Base-by-base conservation (phyloP, 2,888 invertebrate genomes). In the Cataglyphis altisquamis region DNA sequence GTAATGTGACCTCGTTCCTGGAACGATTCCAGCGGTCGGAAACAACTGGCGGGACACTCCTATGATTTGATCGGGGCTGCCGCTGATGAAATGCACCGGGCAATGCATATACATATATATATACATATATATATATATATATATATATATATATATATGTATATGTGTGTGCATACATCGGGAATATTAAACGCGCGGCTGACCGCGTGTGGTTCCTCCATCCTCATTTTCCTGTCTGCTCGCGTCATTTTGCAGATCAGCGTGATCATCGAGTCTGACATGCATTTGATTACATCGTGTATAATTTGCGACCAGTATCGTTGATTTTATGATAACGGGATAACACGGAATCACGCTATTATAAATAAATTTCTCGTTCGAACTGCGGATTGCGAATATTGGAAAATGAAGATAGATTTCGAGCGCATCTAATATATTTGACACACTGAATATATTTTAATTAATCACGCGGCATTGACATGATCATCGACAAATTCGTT, bases 101-200 rank as follows among this genome's bases (percentile, higher is more conserved):
- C 88, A 86, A 84, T 82, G 86, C 86, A 82, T 86, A 88, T 87
- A 57, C 6, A 36, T 45, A 45, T 45, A 15, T 45, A 45, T 45
- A 12, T 25, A 25, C 1, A 25, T 25, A 25, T 25, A 25, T 25
- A 25, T 25, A 25, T 41, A 45, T 12, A 41, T 41, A 41, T 39
- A 39, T 39, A 39, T 39, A 39, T 39, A 39, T 39, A 39, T 39
- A 39, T 45, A 70, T 21, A 57, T 55, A 18, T 18, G 39, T 18
- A 0, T 21, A 0, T 21, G 21, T 21, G 21, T 21, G 21, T 21
- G 21, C 6, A 21, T 18, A 64, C 73, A 39, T 60, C 41, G 57
- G 63, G 82, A 86, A 88, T 88, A 84, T 88, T 86, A 88, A 88
- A 86, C 72, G 82, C 25, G 36, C 52, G 75, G 75, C 75, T 82